Percentiles rank a stretch among this genome's conserved stretches.
These are phyloP conservation scores for Sylvia borin DNA, from an alignment of 2,797 vertebrate genomes.

Conservation along the genomic window DNA sequence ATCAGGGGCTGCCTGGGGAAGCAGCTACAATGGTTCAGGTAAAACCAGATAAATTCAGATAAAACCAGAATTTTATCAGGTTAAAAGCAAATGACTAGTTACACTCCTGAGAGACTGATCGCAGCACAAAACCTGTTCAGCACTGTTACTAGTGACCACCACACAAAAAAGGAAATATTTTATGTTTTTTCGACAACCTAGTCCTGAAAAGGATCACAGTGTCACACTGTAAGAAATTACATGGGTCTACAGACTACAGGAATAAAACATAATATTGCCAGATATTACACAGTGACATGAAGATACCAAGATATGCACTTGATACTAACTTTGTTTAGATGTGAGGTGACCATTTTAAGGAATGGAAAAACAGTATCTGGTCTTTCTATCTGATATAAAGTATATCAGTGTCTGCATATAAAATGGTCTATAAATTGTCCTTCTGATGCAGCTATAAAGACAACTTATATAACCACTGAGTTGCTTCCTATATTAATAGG, in stretches of 20 bases:
- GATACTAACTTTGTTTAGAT: background rate
- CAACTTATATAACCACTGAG: background rate
- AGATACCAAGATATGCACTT: rapidly evolving
- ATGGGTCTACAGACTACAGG: background rate
- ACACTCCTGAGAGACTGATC: background rate
- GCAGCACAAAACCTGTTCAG: background rate
- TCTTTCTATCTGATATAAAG: background rate
- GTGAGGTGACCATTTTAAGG: background rate
- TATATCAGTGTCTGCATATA: background rate
- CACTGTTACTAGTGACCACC: background rate
- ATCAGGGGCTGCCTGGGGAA: background rate
- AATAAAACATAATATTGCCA: background rate
- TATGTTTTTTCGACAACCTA: background rate
- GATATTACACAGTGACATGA: background rate
- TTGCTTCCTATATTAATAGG: background rate
- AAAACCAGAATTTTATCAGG: background rate
- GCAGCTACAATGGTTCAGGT: background rate
- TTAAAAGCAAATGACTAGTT: background rate
- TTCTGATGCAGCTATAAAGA: background rate
- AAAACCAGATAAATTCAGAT: too few species aligned
- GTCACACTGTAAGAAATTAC: background rate
- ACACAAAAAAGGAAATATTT: background rate
- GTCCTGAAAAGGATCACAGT: background rate
- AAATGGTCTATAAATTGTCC: background rate
- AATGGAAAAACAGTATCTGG: background rate